Conservation (phyloP, 2,888 invertebrate genomes). For the Deilephila porcellus region DNA sequence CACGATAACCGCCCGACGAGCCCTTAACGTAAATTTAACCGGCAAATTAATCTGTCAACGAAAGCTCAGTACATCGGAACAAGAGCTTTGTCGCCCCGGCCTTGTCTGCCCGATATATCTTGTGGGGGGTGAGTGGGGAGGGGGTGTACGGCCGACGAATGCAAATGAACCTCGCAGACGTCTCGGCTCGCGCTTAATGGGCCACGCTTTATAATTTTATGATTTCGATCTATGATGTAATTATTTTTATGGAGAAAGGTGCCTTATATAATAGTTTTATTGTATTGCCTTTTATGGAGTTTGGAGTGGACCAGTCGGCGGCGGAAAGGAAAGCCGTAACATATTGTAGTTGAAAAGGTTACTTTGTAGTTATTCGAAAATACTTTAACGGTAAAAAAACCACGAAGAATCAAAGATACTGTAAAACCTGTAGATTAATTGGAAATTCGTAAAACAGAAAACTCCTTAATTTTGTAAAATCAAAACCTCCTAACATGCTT, state of each 20-base stretch:
- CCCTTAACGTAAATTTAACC: conserved; percentile 3
- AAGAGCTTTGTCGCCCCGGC: neutral
- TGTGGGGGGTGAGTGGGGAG: neutral
- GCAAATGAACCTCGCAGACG: conserved; percentile 24
- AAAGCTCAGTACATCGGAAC: conserved; percentile 5
- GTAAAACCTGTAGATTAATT: too few relatives aligned
- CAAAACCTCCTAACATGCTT: too few relatives aligned
- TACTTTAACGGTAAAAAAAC: too few relatives aligned
- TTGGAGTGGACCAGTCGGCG: neutral
- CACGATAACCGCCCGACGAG: neutral
- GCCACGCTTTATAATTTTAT: conserved; percentile 19
- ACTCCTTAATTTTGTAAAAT: too few relatives aligned
- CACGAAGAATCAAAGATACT: too few relatives aligned
- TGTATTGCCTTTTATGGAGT: neutral
- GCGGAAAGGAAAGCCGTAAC: too few relatives aligned
- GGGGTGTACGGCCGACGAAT: neutral
- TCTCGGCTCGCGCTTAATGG: neutral
- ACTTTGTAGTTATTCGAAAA: too few relatives aligned
- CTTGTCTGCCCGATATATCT: conserved; percentile 23
- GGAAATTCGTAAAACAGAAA: too few relatives aligned
- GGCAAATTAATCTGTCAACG: conserved; percentile 17
- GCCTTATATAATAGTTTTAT: neutral
- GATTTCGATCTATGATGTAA: conserved; percentile 12
- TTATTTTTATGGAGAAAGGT: neutral
- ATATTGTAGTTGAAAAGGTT: too few relatives aligned